Conservation (phyloP, 2,888 invertebrate species). For the Volucella inanis region DNA sequence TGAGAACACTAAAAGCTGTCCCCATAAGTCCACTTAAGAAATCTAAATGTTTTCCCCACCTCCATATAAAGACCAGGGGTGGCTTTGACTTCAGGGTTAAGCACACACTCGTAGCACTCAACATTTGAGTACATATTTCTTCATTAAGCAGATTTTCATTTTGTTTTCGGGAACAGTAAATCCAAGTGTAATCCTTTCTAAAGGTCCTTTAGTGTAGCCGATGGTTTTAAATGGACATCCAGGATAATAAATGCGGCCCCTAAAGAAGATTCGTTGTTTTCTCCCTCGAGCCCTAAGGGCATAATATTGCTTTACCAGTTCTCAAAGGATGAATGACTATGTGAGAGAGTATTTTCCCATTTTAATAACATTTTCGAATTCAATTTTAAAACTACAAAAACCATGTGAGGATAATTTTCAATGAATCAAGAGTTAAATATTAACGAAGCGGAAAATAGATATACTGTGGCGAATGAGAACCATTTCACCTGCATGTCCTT, state of each 20-base stretch:
- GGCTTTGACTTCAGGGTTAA: conserved; percentile 17
- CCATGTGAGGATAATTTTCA: background rate
- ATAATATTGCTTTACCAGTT: conserved; percentile 22
- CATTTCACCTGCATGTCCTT: too few species aligned
- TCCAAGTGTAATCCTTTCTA: conserved; percentile 65
- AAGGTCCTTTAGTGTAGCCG: conserved; percentile 31
- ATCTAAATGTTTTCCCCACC: conserved; percentile 14
- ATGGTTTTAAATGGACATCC: conserved; percentile 49
- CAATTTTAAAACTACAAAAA: conserved; percentile 1
- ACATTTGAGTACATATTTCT: conserved; percentile 59
- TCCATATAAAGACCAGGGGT: background rate
- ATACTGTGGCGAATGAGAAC: too few species aligned
- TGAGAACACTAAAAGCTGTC: conserved; percentile 59
- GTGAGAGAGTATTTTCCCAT: conserved; percentile 6
- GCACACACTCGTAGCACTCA: conserved; percentile 37
- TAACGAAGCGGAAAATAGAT: too few species aligned
- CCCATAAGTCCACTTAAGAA: conserved; percentile 62
- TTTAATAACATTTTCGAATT: conserved; percentile 5
- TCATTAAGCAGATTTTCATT: conserved; percentile 66
- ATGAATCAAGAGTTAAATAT: background rate
- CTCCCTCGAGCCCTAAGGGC: background rate
- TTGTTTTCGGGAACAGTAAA: conserved; percentile 46
- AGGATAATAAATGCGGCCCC: conserved; percentile 44
- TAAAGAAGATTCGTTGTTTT: conserved; percentile 8
- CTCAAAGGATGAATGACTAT: conserved; percentile 5